phyloP scores from a whole-genome alignment of 2,113 vertebrate species.

The Ibidorhyncha struthersii region DNA sequence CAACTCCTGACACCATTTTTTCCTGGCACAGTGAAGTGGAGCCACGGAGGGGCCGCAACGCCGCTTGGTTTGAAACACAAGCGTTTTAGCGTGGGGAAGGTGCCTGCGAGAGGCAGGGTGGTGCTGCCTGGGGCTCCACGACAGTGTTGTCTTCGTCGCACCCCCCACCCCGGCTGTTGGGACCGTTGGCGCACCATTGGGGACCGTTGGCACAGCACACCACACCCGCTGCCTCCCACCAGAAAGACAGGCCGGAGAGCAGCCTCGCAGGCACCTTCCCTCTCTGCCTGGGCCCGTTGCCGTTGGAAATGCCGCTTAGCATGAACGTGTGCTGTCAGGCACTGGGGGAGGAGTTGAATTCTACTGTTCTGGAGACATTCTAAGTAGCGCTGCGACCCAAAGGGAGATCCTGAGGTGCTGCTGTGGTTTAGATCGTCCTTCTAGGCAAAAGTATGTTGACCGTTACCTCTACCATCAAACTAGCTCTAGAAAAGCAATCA shows the following conservation, averaged over 20 bases:
- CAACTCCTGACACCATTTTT: neutral
- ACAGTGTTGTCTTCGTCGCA: neutral
- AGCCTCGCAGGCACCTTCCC: neutral
- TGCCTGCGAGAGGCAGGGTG: too few relatives aligned
- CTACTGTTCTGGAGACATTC: neutral
- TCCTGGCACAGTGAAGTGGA: fast-evolving
- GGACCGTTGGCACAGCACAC: fast-evolving
- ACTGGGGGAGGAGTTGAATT: neutral
- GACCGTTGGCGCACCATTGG: too few relatives aligned
- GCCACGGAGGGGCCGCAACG: fast-evolving
- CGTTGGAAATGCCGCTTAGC: neutral
- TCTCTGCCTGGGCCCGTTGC: fast-evolving
- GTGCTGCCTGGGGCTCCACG: too few relatives aligned
- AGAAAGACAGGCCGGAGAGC: fast-evolving
- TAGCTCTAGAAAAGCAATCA: neutral
- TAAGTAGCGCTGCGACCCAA: neutral
- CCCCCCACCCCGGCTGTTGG: neutral
- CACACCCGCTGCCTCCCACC: fast-evolving
- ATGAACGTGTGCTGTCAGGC: too few relatives aligned
- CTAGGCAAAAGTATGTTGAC: neutral
- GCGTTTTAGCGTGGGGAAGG: fast-evolving
- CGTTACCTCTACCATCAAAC: neutral
- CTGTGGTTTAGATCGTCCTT: neutral
- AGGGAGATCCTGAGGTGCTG: neutral
- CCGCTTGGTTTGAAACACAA: neutral